phyloP scores from a whole-genome alignment of 1,140 invertebrate species.

The Delia radicum region DNA sequence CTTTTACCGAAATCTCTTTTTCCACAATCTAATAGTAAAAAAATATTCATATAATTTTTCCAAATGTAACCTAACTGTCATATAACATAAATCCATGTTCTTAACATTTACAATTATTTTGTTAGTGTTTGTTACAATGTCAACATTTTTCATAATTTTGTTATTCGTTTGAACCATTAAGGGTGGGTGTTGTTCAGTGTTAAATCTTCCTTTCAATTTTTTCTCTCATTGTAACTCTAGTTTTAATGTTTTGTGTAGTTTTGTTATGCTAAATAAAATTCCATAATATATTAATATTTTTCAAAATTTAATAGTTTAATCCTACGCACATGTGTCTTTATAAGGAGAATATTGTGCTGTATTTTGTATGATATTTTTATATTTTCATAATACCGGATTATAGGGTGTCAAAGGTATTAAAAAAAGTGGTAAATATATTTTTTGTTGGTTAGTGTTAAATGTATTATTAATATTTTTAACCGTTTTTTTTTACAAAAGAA shows the following conservation, averaged over 20 bases:
- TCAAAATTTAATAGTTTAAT: conserved; percentile 48
- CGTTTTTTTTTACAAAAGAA: too few species aligned
- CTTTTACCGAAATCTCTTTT: too few species aligned
- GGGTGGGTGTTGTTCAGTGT: not conserved
- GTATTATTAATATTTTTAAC: not conserved
- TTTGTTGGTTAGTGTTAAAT: not conserved
- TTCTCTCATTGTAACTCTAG: not conserved
- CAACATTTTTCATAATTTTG: not conserved
- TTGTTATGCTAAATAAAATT: conserved; percentile 18
- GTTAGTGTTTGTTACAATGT: not conserved
- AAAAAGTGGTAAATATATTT: not conserved
- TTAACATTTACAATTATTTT: not conserved
- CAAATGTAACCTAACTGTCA: not conserved
- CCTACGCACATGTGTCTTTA: conserved; percentile 51
- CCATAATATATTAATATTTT: conserved; percentile 22
- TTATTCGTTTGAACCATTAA: not conserved
- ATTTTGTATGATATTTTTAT: conserved; percentile 5
- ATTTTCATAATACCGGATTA: conserved; percentile 28
- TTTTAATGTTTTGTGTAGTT: conserved; percentile 1
- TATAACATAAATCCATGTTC: not conserved
- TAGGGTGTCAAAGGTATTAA: conserved; percentile 29
- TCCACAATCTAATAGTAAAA: too few species aligned
- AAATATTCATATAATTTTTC: too few species aligned
- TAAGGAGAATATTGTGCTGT: not conserved
- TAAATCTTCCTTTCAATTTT: not conserved